phyloP scores from a whole-genome alignment of 1,140 invertebrate genomes.

The Heterodera schachtii region DNA sequence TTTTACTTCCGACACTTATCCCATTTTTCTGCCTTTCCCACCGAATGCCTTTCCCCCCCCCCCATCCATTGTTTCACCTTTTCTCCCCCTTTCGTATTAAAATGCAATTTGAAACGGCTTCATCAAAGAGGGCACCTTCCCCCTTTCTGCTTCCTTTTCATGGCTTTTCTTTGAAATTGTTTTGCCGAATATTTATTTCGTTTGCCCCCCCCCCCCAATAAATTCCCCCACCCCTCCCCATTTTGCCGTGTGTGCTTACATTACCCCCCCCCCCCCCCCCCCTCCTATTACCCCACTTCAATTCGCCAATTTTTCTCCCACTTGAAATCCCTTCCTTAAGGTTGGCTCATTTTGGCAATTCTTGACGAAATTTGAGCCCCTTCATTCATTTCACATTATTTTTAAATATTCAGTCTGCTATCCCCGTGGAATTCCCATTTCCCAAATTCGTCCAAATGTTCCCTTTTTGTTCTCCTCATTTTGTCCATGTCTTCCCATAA shows the following conservation, averaged over 20 bases:
- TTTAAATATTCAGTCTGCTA: background rate
- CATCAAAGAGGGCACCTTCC: background rate
- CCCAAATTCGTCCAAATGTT: background rate
- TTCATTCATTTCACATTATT: background rate
- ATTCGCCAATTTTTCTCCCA: background rate
- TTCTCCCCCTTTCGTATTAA: background rate
- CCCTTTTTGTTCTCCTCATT: background rate
- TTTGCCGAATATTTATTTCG: too few species aligned
- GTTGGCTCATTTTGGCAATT: background rate
- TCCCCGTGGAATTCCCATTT: too few species aligned
- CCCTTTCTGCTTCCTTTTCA: background rate
- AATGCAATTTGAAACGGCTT: background rate
- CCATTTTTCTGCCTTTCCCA: too few species aligned
- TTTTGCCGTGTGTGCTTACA: background rate
- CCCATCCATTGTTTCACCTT: background rate
- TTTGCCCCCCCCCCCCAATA: too few species aligned
- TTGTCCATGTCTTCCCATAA: background rate
- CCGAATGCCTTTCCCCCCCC: too few species aligned
- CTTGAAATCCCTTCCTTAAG: background rate
- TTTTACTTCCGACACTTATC: too few species aligned
- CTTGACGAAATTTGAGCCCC: background rate
- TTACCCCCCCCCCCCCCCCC: too few species aligned
- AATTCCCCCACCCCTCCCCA: background rate
- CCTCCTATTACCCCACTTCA: background rate
- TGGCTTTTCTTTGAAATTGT: too few species aligned